Evolutionary conservation across 2,113 vertebrate genomes (phyloP), one percentile per base, ranked within the genome.

Genomic region (Otus sunia): DNA sequence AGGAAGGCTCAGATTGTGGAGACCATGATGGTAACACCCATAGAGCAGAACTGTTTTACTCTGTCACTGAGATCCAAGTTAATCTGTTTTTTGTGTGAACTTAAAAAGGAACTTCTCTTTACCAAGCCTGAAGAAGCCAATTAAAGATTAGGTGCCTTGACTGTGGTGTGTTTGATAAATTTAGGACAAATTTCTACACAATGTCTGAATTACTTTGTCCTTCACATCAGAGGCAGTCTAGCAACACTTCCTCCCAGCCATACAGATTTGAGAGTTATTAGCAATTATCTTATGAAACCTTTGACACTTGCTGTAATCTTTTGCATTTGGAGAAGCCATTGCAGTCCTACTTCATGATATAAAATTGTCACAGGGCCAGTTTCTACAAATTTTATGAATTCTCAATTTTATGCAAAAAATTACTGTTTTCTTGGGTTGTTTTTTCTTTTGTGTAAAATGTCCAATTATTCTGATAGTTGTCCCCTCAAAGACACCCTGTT

Each of bases 1-100:
- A 75, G 30, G 41, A 56, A 56, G 64, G 6, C 27, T 86, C 5
- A 39, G 19, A 23, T 74, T 53, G n/a, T 78, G 41, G 30, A 32
- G 6, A 36, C 11, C 1, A 1, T 45, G 11, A 23, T 76, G 25
- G 11, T 43, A 52, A 26, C 4, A 2, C 34, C 19, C 43, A 0
- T 7, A 25, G 30, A 60, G 15, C 30, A 69, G 26, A 58, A 18
- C 17, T 80, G 14, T 22, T 43, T 36, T 55, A 58, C 7, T 84
- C 20, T 0, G 0, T 36, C 2, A 2, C 12, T 30, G 19, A 76
- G 11, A 66, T 43, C 6, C 50, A 39, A 52, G 9, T 43, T 56
- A 49, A 55, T 72, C 36, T 81, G 6, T 47, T 74, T 59, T 27
- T 18, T 55, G 1, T 45, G 18, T 37, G 22, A 66, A 13, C 43